Evolutionary conservation across 2,888 invertebrate genomes (phyloP), one percentile per base, ranked within the genome.

Genomic region (Pollenia griseotomentosa): DNA sequence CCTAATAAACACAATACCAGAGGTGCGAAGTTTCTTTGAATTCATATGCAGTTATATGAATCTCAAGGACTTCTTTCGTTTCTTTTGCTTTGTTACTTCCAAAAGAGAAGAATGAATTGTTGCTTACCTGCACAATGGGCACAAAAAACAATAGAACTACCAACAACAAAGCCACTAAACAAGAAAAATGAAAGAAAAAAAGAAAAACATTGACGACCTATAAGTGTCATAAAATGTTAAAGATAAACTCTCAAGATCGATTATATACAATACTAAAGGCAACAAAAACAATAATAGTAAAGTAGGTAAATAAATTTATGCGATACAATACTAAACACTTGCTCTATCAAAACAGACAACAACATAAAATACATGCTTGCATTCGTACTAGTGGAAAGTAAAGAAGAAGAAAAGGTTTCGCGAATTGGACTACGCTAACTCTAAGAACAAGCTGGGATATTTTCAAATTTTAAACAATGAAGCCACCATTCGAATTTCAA

Each of bases 21-120:
- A 85, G 87, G 87, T 88, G 86, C 51, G 68, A 84, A 88, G 80
- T 88, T 88, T 86, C 82, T 73, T 77, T 85, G 84, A 88, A 88
- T 83, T 46, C 5, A 44, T 48, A 66, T 51, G 57, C 57, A 71
- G 75, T 77, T 77, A 48, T 51, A 63, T 57, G 14, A 40, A 48
- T 75, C 68, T 83, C 80, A 84, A 88, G 87, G 84, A 87, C 79
- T 65, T 77, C 44, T 61, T 78, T 71, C 51, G 14, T 71, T 83
- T 63, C 79, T 12, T 75, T 75, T 74, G 61, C 33, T 19, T 48
- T 61, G 40, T 63, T 71, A 66, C 42, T 83, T 48, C 14, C 33
- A 57, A 33, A 42, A 70, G 33, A 73, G 16, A 79, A 78, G 78
- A 83, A 82, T 82, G 61, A 78, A 78, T 84, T 66, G 42, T 78